Evolutionary conservation across 2,888 invertebrate genomes (phyloP).

Genomic region (Napeogenes inachia): DNA sequence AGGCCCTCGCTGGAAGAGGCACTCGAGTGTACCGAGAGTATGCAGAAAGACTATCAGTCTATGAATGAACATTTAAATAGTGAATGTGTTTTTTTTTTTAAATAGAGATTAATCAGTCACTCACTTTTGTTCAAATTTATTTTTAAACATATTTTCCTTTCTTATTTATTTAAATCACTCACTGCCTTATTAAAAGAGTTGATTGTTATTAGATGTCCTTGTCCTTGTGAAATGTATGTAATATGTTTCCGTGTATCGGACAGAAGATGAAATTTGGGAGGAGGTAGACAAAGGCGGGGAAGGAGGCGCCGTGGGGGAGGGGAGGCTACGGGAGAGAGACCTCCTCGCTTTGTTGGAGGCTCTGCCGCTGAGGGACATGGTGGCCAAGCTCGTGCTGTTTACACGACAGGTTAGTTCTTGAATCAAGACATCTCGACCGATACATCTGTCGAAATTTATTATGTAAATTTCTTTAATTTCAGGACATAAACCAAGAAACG

Average conservation of each 20-base stretch:
- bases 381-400: constrained; percentile 51
- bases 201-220: too few species aligned
- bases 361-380: constrained; percentile 50
- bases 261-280: constrained; percentile 55
- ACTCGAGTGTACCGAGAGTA: constrained; percentile 61
- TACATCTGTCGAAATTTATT: not conserved
- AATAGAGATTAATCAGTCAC: too few species aligned
- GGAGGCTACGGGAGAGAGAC: constrained; percentile 58
- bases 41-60: too few species aligned
- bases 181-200: too few species aligned
- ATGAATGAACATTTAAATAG: too few species aligned
- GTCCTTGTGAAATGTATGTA: too few species aligned
- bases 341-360: constrained; percentile 49
- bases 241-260: constrained; percentile 1
- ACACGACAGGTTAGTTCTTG: constrained; percentile 40
- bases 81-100: too few species aligned
- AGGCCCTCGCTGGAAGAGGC: constrained; percentile 49
- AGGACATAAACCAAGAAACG: constrained; percentile 50
- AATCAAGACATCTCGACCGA: too few species aligned
- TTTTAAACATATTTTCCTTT: too few species aligned
- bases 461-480: not conserved
- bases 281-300: constrained; percentile 54
- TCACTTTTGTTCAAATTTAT: too few species aligned
- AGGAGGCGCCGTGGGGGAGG: constrained; percentile 57
- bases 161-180: too few species aligned